Evolutionary conservation across 2,888 invertebrate species (phyloP), one percentile per base, ranked within the genome.

Genomic region (Ernsta delagoae): DNA sequence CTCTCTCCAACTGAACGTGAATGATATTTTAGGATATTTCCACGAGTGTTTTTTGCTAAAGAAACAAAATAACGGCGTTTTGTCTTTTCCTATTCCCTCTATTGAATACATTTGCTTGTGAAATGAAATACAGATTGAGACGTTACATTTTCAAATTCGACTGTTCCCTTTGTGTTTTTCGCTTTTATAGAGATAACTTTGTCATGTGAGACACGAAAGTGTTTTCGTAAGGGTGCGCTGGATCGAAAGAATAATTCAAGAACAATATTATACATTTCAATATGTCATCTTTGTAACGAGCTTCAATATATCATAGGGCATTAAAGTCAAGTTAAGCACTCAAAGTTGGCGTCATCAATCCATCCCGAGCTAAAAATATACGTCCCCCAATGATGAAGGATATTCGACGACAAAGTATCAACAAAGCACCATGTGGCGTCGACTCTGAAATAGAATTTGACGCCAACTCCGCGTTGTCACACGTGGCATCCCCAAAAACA

Each of bases 401-500:
- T 86, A 86, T 87, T 83, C 79, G 89, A 87, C 87, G 90, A 91
- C 92, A 89, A 90, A 92, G 86, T 87, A 90, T 90, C 88, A 90
- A 86, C 87, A 87, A 74, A 77, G 76, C 81, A 78, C 87, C 92
- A 92, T 90, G 88, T 92, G 92, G 88, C 80, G 75, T 79, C 76
- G 72, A 71, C 76, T 81, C 84, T 76, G 77, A 88, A 92, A 92
- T 90, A 89, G 89, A 89, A 83, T 75, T 79, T 81, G 83, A 83
- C 83, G 80, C 83, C 82, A 81, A 81, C 82, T 75, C 74, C 79
- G 77, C 57, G 57, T 80, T 84, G 85, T 89, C 90, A 91, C 92
- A 93, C 92, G 90, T 92, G 92, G 90, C 88, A 83, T 79, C 77
- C 81, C 85, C 83, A 84, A 89, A 90, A 92, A 92, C 92, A 89